Percentiles rank a stretch among this genome's conserved stretches.
Evolutionary conservation across 2,113 vertebrate species (phyloP).

Genomic region (Rhinoptilus africanus): DNA sequence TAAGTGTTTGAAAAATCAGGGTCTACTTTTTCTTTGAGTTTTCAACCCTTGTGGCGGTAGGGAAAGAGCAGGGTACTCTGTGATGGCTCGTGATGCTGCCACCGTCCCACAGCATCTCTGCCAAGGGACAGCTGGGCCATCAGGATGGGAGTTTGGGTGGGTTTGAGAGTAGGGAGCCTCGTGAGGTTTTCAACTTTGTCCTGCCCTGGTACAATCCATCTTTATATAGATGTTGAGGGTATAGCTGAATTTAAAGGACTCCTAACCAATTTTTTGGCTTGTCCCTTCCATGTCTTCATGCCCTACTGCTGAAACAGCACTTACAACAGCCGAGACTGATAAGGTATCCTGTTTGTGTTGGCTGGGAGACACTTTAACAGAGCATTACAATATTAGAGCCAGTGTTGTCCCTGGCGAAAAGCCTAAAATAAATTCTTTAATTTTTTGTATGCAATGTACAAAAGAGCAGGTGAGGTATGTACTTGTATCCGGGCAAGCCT

Average conservation of each 20-base stretch:
- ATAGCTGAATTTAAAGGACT: neutral
- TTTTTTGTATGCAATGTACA: constrained; percentile 9
- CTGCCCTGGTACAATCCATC: neutral
- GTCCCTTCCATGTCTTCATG: neutral
- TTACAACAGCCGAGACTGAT: constrained; percentile 24
- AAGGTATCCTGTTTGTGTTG: constrained; percentile 55
- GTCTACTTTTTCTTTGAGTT: neutral
- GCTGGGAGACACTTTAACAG: constrained; percentile 13
- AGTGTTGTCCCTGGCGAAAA: constrained; percentile 34
- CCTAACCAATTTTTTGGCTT: neutral
- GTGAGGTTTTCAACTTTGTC: neutral
- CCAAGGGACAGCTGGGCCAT: fast-evolving
- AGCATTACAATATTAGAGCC: constrained; percentile 11
- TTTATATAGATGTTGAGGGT: neutral
- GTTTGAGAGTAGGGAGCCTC: neutral
- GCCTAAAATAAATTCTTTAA: constrained; percentile 50
- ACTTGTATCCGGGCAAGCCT: constrained; percentile 34
- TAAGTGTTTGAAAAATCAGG: neutral
- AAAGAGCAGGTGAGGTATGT: constrained; percentile 61
- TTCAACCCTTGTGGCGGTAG: neutral
- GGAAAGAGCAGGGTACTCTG: neutral
- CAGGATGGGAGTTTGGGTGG: neutral
- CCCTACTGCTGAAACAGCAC: constrained; percentile 42
- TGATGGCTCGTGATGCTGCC: neutral
- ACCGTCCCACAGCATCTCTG: neutral